phyloP scores from a whole-genome alignment of 2,888 invertebrate species.

The Baccha elongata region DNA sequence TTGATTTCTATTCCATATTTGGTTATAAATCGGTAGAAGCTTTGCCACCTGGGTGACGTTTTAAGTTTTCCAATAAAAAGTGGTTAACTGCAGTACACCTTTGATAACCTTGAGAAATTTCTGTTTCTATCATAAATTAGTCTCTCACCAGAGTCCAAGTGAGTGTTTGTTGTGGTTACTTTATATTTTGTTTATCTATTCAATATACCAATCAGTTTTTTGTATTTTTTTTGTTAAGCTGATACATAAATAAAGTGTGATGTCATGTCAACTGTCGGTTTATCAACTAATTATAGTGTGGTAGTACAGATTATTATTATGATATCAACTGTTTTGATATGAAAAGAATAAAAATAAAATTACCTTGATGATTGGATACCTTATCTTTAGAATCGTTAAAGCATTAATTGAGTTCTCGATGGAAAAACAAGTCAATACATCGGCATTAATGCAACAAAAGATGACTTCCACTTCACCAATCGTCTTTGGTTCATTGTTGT shows the following conservation, averaged over 20 bases:
- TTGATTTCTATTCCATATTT: neutral
- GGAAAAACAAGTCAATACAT: no score
- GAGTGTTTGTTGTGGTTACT: conserved; percentile 45
- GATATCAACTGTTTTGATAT: conserved; percentile 11
- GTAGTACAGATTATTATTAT: conserved; percentile 15
- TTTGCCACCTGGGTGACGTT: conserved; percentile 5
- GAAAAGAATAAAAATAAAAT: neutral
- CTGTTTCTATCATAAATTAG: neutral
- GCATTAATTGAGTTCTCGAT: no score
- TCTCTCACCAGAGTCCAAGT: neutral
- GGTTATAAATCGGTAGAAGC: neutral
- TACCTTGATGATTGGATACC: neutral
- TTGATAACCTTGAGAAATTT: conserved; percentile 19
- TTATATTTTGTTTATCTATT: conserved; percentile 41
- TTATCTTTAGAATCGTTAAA: no score
- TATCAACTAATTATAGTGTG: conserved; percentile 21
- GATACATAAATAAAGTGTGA: conserved; percentile 61
- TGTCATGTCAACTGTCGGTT: conserved; percentile 44
- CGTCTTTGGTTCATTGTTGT: no score
- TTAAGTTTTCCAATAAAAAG: conserved; percentile 12
- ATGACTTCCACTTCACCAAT: no score
- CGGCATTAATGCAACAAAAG: no score
- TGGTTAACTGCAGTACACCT: neutral
- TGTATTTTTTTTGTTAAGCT: neutral
- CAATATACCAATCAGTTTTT: neutral